These are phyloP conservation scores for Guaruba guarouba DNA, from an alignment of 2,113 vertebrate genomes.

Conservation along the genomic window DNA sequence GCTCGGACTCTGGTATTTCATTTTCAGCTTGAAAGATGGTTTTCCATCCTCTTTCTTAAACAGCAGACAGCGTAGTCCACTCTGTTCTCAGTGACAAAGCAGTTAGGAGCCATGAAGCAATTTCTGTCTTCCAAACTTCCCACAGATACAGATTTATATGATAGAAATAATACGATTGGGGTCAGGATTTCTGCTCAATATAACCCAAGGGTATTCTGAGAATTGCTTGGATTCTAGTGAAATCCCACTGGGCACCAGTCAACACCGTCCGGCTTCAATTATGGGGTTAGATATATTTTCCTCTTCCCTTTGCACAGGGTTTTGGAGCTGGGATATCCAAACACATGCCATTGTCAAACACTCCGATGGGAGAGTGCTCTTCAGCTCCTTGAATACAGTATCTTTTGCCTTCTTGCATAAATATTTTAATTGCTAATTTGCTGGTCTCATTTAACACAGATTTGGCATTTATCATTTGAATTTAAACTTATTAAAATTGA, in stretches of 20 bases:
- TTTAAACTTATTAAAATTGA: conserved; percentile 57
- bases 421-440: conserved; percentile 74
- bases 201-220: conserved; percentile 58
- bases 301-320: background rate
- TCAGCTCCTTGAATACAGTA: background rate
- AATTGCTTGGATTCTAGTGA: conserved; percentile 49
- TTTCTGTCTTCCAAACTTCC: conserved; percentile 40
- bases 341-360: background rate
- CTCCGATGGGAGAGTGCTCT: conserved; percentile 2
- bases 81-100: conserved; percentile 21
- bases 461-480: conserved; percentile 39
- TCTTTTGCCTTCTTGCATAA: conserved; percentile 52
- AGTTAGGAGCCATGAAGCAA: conserved; percentile 14
- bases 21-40: background rate
- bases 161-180: conserved; percentile 54
- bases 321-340: background rate
- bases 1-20: background rate
- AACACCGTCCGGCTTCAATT: conserved; percentile 54
- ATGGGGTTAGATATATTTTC: conserved; percentile 17
- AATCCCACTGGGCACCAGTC: conserved; percentile 45
- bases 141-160: conserved; percentile 43
- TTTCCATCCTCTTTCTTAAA: background rate
- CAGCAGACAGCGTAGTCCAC: background rate
- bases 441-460: conserved; percentile 67
- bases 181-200: conserved; percentile 52